Percentiles rank a stretch among this genome's conserved stretches.
Conservation (phyloP, 2,113 vertebrate species). For the Dissostichus mawsoni region DNA sequence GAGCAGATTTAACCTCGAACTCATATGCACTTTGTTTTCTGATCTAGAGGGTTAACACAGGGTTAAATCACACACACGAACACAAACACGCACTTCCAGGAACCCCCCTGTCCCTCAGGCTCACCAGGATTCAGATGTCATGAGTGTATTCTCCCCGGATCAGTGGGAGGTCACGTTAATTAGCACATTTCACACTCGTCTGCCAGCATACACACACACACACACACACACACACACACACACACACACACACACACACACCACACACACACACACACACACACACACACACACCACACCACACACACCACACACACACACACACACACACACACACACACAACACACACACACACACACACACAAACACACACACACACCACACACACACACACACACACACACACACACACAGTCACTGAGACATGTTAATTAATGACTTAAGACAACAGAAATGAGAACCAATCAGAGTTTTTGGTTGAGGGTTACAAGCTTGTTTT, state of each 20-base stretch:
- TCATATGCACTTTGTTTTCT: not conserved
- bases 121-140: constrained; percentile 87
- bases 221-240: constrained; percentile 21
- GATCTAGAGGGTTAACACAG: constrained; percentile 37
- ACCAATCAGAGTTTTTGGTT: constrained; percentile 10
- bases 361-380: no score
- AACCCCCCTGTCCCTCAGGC: constrained; percentile 56
- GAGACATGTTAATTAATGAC: constrained; percentile 70
- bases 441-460: constrained; percentile 34
- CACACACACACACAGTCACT: constrained; percentile 85
- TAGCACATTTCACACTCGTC: constrained; percentile 81
- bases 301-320: no score
- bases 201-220: constrained; percentile 87
- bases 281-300: no score
- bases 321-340: no score
- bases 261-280: constrained; percentile 16
- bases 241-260: not conserved
- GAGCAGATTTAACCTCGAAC: not conserved
- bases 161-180: constrained; percentile 84
- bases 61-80: constrained; percentile 61
- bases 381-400: constrained; percentile 87
- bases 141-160: constrained; percentile 83
- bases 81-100: constrained; percentile 34
- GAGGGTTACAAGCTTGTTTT: constrained; percentile 25
- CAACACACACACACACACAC: no score